Evolutionary conservation across 1,140 invertebrate genomes (phyloP).

Genomic region (Atta cephalotes): DNA sequence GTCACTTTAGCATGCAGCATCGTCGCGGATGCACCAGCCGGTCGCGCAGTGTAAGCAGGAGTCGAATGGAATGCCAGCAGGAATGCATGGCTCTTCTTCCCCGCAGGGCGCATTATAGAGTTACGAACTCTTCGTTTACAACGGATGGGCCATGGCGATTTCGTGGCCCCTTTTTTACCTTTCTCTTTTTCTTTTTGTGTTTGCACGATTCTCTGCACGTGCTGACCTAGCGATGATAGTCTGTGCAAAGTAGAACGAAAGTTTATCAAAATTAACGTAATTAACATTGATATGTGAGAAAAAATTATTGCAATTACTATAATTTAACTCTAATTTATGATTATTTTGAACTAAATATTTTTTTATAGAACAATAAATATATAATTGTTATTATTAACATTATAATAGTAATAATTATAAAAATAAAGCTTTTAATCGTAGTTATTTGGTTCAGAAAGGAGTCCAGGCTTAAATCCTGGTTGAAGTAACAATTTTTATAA

Average conservation of each 20-base stretch:
- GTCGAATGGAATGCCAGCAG: constrained; percentile 72
- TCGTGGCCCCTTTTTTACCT: constrained; percentile 25
- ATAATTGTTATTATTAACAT: no score
- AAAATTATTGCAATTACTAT: no score
- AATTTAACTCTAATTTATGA: no score
- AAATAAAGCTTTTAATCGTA: no score
- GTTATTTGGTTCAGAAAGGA: no score
- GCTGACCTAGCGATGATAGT: constrained; percentile 47
- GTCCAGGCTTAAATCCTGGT: no score
- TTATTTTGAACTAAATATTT: no score
- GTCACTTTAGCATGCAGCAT: constrained; percentile 45
- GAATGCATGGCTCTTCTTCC: constrained; percentile 71
- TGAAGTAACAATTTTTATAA: no score
- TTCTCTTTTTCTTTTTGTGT: background rate
- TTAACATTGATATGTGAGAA: background rate
- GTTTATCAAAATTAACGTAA: background rate
- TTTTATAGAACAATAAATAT: no score
- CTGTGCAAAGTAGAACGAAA: constrained; percentile 1
- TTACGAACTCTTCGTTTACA: constrained; percentile 74
- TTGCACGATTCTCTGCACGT: constrained; percentile 56
- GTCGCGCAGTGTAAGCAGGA: constrained; percentile 69
- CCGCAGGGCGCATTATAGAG: constrained; percentile 75
- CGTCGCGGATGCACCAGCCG: constrained; percentile 68
- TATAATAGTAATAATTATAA: no score
- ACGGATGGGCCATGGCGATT: constrained; percentile 72